Evolutionary conservation across 2,113 vertebrate species (phyloP), one percentile per base, ranked within the genome.

Genomic region (Terrapene triunguis): DNA sequence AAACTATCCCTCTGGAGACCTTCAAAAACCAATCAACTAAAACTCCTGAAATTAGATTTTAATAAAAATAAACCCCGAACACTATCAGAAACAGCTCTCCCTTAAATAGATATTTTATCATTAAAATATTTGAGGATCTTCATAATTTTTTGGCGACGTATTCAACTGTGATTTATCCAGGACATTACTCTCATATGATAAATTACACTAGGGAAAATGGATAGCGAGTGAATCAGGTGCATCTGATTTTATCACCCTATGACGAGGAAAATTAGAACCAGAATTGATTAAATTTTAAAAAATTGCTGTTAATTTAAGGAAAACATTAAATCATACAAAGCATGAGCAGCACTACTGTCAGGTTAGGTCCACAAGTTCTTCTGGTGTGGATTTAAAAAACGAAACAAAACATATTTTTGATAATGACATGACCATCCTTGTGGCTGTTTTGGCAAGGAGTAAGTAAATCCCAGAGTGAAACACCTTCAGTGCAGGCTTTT

Each of bases 111-210:
- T 76, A 9, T 89, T 94, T 89, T 50, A 85, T 74, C 42, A 88
- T 27, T 32, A 16, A 55, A 44, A 57, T 59, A 27, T 53, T 55
- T 82, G 94, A 95, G 79, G 24, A 74, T 10, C 72, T 89, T 65
- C 78, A 69, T 89, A 24, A 94, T 84, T 93, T 93, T 94, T 88
- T 93, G 87, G 92, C 11, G 38, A 91, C 88, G 57, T 62, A 14
- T 29, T 88, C 51, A 55, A 82, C 92, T 53, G 48, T 93, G 96
- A 97, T 94, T 97, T 95, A 95, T 84, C 65, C 42, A 9, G n/a
- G 35, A 89, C 86, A 81, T 69, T 38, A 53, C 72, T 94, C 87
- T 81, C 21, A 0, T 12, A 1, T 65, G 87, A 96, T 93, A 79
- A 95, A 94, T 96, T 80, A 55, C 57, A 51, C 35, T 25, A 17